phyloP scores from a whole-genome alignment of 2,888 invertebrate genomes.

The Mythimna albipuncta region DNA sequence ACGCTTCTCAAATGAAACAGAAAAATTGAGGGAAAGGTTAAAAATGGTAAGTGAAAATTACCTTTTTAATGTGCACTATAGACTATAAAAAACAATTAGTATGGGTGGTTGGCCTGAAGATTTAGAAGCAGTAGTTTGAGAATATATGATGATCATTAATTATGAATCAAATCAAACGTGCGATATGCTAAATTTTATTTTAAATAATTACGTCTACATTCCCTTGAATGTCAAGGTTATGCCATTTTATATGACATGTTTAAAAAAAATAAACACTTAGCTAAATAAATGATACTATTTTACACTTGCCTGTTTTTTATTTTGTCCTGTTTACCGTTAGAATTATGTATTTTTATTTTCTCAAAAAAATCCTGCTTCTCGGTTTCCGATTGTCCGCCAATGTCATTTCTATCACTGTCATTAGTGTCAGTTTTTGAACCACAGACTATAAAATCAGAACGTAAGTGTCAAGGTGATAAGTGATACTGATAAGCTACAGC shows the following conservation, averaged over 20 bases:
- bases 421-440: too few relatives aligned
- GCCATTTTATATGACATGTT: background rate
- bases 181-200: conserved; percentile 56
- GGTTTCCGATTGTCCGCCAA: conserved; percentile 2
- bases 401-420: conserved; percentile 17
- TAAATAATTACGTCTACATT: conserved; percentile 64
- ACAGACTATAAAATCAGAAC: background rate
- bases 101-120: background rate
- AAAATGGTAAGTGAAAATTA: conserved; percentile 12
- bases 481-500: conserved; percentile 11
- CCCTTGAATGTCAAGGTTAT: conserved; percentile 78
- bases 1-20: background rate
- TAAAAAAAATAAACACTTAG: conserved; percentile 6
- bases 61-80: rapidly evolving
- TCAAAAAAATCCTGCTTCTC: conserved; percentile 5
- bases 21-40: background rate
- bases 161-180: conserved; percentile 11
- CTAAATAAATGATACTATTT: background rate
- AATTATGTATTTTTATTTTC: conserved; percentile 8
- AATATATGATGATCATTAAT: background rate
- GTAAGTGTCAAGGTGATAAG: background rate
- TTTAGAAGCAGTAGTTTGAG: background rate
- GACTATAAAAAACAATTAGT: background rate
- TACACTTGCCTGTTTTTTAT: conserved; percentile 31
- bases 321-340: background rate